These are phyloP conservation scores for Chromobotia macracanthus DNA, from an alignment of 2,797 vertebrate genomes.

Conservation along the genomic window DNA sequence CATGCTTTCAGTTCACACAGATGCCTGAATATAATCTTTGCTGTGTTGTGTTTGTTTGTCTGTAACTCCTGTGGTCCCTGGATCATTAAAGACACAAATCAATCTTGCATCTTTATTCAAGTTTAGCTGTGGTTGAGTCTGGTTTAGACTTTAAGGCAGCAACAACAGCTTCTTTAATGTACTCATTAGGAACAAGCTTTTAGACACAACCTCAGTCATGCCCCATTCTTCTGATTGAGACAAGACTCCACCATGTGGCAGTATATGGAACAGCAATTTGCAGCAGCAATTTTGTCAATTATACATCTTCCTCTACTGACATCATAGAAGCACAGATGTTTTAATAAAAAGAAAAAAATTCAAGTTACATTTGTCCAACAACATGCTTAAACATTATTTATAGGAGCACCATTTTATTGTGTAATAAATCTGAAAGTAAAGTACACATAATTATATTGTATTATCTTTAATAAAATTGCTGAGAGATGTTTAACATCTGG, in stretches of 20 bases:
- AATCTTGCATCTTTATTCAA: constrained; percentile 3
- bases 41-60: constrained; percentile 31
- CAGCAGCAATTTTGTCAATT: background rate
- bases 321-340: no score
- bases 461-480: no score
- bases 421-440: no score
- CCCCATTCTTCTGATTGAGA: constrained; percentile 26
- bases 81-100: constrained; percentile 21
- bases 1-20: constrained; percentile 47
- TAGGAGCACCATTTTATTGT: no score
- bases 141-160: background rate
- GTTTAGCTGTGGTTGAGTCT: constrained; percentile 23
- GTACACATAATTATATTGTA: no score
- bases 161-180: constrained; percentile 8
- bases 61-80: constrained; percentile 33
- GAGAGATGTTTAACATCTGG: no score
- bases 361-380: no score
- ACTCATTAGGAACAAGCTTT: background rate
- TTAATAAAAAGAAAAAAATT: no score
- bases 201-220: background rate
- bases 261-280: background rate
- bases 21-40: constrained; percentile 39
- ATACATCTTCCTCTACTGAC: no score
- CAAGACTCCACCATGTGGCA: constrained; percentile 55
- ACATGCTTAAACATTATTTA: no score